Percentiles rank a stretch among this genome's conserved stretches.
Conservation (phyloP, 2,888 invertebrate genomes). For the Tipula helvola region DNA sequence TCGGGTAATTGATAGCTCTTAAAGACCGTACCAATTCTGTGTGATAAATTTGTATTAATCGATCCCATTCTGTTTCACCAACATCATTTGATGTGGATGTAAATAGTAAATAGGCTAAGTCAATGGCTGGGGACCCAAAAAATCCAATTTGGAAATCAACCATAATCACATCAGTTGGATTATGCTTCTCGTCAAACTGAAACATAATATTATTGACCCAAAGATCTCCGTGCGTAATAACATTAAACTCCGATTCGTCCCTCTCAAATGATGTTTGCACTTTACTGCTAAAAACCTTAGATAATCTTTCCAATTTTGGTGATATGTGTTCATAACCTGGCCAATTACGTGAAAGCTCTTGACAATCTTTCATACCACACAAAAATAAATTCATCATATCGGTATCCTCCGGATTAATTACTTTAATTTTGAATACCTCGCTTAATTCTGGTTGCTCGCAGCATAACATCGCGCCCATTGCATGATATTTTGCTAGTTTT, state of each 20-base stretch:
- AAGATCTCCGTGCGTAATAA: background rate
- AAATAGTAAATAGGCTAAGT: background rate
- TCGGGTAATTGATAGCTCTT: background rate
- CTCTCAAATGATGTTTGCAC: background rate
- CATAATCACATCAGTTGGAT: slow-evolving; percentile 21
- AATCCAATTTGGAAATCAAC: background rate
- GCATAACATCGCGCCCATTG: slow-evolving; percentile 19
- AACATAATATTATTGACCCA: slow-evolving; percentile 8
- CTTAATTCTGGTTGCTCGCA: background rate
- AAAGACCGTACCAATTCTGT: background rate
- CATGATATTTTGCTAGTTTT: background rate
- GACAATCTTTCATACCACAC: background rate
- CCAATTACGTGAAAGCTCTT: background rate
- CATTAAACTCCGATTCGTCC: background rate
- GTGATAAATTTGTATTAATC: background rate
- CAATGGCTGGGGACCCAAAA: background rate
- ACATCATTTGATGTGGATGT: background rate
- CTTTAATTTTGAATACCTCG: background rate
- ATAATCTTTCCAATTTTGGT: background rate
- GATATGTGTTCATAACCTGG: background rate
- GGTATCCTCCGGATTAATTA: background rate
- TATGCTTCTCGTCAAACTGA: slow-evolving; percentile 11
- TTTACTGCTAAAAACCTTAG: background rate
- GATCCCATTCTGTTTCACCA: background rate
- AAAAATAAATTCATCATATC: background rate